Conservation (phyloP, 1,140 invertebrate species). For the Myzus persicae region DNA sequence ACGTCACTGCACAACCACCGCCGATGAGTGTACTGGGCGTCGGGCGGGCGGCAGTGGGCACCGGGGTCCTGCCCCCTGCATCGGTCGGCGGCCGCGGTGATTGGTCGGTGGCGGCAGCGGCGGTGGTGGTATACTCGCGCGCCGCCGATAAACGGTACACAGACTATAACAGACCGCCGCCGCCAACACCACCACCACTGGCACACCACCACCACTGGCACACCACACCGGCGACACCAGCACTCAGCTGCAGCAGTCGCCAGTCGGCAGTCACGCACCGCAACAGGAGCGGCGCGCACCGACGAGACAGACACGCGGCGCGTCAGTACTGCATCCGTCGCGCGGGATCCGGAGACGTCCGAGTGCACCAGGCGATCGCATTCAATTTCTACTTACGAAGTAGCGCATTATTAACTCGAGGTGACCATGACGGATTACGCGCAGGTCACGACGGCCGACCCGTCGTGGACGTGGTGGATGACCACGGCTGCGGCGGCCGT, state of each 20-base stretch:
- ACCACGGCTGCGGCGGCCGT: slow-evolving; percentile 20
- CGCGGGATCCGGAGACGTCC: not conserved
- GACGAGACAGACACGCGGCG: not conserved
- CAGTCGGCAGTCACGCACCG: not conserved
- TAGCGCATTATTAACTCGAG: not conserved
- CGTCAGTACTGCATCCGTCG: not conserved
- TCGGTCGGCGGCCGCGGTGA: not conserved
- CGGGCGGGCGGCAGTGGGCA: not conserved
- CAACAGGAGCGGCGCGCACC: not conserved
- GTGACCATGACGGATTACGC: not conserved
- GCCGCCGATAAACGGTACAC: not conserved
- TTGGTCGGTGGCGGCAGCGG: not conserved
- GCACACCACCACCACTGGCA: not conserved
- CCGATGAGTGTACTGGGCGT: not conserved
- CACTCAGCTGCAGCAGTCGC: not conserved
- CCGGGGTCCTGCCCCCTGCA: not conserved
- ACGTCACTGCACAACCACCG: not conserved
- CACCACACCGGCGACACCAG: not conserved
- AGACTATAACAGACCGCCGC: too few relatives aligned
- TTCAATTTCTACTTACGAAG: not conserved
- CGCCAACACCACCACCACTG: too few relatives aligned
- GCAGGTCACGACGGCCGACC: not conserved
- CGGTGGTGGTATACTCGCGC: not conserved
- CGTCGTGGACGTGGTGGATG: slow-evolving; percentile 41
- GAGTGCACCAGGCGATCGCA: not conserved